phyloP scores from a whole-genome alignment of 2,113 vertebrate species.

The Cisticola juncidis region DNA sequence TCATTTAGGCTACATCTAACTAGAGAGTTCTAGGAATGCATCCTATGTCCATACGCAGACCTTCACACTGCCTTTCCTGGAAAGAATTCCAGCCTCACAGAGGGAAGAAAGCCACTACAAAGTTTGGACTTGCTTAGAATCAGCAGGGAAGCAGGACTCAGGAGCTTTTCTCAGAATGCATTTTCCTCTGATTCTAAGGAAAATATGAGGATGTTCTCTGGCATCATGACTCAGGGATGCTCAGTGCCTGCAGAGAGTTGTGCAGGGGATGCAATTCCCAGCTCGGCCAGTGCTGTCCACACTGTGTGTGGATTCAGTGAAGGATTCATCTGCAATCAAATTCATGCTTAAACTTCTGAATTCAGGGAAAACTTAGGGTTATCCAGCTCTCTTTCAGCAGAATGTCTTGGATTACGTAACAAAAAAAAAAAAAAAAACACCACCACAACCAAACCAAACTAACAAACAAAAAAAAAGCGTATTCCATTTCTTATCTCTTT shows the following conservation, averaged over 20 bases:
- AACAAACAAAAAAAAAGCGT: too few relatives aligned
- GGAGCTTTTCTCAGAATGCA: background rate
- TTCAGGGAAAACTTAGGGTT: background rate
- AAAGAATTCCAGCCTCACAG: background rate
- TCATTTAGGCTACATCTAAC: background rate
- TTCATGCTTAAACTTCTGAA: background rate
- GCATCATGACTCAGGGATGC: background rate
- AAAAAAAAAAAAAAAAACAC: too few relatives aligned
- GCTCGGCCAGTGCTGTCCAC: background rate
- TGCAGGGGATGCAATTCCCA: background rate
- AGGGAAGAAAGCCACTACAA: background rate
- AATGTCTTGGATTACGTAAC: too few relatives aligned
- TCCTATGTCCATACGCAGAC: background rate
- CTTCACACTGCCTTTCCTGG: background rate
- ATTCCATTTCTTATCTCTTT: too few relatives aligned
- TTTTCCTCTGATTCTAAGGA: background rate
- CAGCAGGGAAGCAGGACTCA: background rate
- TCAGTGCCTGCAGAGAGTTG: background rate
- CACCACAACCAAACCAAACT: too few relatives aligned
- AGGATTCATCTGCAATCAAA: background rate
- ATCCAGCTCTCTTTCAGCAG: background rate
- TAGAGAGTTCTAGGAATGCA: background rate
- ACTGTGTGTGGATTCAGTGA: background rate
- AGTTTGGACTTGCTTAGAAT: background rate
- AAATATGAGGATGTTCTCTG: background rate